Percentiles rank a stretch among this genome's conserved stretches.
These are phyloP conservation scores for Pseudochirops cupreus DNA, from an alignment of 2,797 vertebrate genomes.

Conservation along the genomic window DNA sequence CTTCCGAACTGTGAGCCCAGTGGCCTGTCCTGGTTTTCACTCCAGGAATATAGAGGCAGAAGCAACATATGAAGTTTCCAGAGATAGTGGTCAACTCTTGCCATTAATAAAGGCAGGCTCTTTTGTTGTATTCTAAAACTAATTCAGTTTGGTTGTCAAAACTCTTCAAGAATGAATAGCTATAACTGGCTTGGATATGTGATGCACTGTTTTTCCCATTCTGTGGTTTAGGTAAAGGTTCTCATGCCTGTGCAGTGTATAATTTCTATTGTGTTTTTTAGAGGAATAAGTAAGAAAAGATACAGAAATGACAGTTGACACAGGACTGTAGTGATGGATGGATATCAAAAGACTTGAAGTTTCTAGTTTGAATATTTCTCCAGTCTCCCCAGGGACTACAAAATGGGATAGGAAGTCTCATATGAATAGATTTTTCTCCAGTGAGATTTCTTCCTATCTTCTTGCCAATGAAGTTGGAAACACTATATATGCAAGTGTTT, in stretches of 20 bases:
- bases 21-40: constrained; percentile 5
- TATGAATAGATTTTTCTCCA: constrained; percentile 45
- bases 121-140: constrained; percentile 47
- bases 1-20: not conserved
- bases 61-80: not conserved
- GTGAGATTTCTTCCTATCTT: constrained; percentile 49
- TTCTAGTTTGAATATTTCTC: constrained; percentile 1
- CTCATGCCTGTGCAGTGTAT: not conserved
- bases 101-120: not conserved
- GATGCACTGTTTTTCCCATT: not conserved
- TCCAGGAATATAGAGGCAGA: not conserved
- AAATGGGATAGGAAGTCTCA: constrained; percentile 53
- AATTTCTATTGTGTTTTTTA: not conserved
- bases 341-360: not conserved
- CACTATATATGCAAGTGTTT: constrained; percentile 52
- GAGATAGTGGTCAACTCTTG: not conserved
- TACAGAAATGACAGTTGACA: not conserved
- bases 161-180: constrained; percentile 24
- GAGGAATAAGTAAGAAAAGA: not conserved
- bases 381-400: constrained; percentile 27
- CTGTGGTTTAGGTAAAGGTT: constrained; percentile 25
- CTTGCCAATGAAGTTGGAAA: constrained; percentile 49
- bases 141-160: not conserved
- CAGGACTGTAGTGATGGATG: not conserved
- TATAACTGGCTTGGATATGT: constrained; percentile 19